Evolutionary conservation across 1,140 invertebrate species (phyloP).

Genomic region (Medauroidea extradentata): DNA sequence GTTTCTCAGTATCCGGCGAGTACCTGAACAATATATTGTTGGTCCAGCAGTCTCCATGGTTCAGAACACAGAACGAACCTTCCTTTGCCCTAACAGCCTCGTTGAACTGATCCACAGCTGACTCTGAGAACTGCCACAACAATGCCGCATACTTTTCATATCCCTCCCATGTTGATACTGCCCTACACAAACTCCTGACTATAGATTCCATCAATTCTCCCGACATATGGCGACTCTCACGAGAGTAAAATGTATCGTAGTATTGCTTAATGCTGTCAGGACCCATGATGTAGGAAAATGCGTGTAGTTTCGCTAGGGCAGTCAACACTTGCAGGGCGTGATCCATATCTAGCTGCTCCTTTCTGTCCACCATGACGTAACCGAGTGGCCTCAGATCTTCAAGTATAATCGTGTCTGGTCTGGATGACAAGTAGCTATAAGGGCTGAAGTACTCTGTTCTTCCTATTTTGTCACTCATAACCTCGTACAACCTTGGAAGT

Average conservation of each 20-base stretch:
- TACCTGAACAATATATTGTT: slow-evolving; percentile 51
- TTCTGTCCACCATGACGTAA: slow-evolving; percentile 16
- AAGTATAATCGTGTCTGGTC: background rate
- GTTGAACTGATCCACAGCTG: background rate
- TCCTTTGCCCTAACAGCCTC: background rate
- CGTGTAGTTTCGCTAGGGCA: too few relatives aligned
- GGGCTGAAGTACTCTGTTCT: too few relatives aligned
- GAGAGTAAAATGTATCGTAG: too few relatives aligned
- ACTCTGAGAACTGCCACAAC: background rate
- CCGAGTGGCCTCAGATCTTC: slow-evolving; percentile 16
- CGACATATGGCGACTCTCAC: too few relatives aligned
- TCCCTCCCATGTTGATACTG: background rate
- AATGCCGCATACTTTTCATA: background rate
- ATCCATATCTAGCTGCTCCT: slow-evolving; percentile 14
- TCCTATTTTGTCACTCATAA: too few relatives aligned
- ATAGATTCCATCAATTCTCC: too few relatives aligned
- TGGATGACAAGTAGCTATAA: too few relatives aligned
- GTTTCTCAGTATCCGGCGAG: slow-evolving; percentile 16
- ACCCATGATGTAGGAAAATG: too few relatives aligned
- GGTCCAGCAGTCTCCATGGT: slow-evolving; percentile 52
- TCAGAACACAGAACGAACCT: slow-evolving; percentile 30
- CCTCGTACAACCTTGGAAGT: too few relatives aligned
- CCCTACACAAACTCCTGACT: too few relatives aligned
- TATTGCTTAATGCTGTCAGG: too few relatives aligned
- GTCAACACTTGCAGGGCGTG: slow-evolving; percentile 1